These are phyloP conservation scores for Pica pica DNA, from an alignment of 2,113 vertebrate species.

Conservation along the genomic window DNA sequence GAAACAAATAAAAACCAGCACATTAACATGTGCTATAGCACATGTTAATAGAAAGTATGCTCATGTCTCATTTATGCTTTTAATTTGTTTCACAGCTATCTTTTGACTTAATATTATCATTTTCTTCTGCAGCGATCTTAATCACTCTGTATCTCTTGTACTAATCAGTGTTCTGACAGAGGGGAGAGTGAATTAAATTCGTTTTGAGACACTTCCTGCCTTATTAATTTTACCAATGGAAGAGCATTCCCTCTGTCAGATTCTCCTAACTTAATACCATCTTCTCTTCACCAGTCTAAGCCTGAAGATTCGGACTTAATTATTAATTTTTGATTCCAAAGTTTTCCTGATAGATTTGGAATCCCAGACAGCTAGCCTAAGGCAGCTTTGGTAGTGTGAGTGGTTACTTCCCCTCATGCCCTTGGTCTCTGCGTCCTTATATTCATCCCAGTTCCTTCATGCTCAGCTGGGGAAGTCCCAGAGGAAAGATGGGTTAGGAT, in stretches of 20 bases:
- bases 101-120: background rate
- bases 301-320: background rate
- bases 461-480: background rate
- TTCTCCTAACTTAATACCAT: background rate
- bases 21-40: background rate
- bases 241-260: background rate
- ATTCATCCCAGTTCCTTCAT: background rate
- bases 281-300: background rate
- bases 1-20: background rate
- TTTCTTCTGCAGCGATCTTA: background rate
- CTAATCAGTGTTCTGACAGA: background rate
- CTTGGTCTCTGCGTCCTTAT: background rate
- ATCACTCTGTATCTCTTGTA: background rate
- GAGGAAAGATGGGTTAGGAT: background rate
- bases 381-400: background rate
- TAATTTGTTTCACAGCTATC: background rate
- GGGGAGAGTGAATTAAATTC: background rate
- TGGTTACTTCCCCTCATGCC: background rate
- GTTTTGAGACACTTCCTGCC: background rate
- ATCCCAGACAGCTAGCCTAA: background rate
- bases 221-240: background rate
- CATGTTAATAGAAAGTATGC: background rate
- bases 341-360: background rate
- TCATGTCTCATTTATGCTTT: background rate
- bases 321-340: background rate